phyloP scores from a whole-genome alignment of 2,113 vertebrate genomes.

The Callipepla squamata region DNA sequence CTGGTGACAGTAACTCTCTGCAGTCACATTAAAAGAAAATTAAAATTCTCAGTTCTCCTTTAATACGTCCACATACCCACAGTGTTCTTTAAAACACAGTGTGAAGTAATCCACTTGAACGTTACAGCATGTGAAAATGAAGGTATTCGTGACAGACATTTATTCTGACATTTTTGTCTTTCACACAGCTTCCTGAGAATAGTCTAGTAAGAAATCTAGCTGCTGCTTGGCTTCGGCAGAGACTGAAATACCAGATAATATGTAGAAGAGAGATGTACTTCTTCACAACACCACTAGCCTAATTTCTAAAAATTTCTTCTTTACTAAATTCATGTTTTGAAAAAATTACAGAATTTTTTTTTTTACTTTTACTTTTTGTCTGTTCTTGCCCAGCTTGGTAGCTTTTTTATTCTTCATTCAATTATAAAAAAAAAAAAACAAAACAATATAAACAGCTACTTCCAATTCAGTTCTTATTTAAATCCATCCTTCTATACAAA shows the following conservation, averaged over 20 bases:
- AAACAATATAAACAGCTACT: not conserved
- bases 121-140: not conserved
- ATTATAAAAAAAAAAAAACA: not conserved
- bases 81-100: not conserved
- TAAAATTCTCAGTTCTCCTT: not conserved
- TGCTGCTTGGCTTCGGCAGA: not conserved
- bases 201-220: not conserved
- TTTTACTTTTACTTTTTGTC: not conserved
- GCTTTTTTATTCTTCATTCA: not conserved
- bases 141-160: not conserved
- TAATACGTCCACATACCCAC: not conserved
- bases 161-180: not conserved
- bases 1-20: not conserved
- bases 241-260: not conserved
- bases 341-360: not conserved
- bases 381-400: not conserved
- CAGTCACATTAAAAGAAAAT: not conserved
- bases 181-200: not conserved
- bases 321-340: not conserved
- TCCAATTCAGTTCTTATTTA: not conserved
- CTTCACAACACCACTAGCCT: not conserved
- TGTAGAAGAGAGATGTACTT: not conserved
- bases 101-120: not conserved
- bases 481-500: not conserved
- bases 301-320: not conserved